Evolutionary conservation across 2,888 invertebrate genomes (phyloP).

Genomic region (Ennomos quercinarius): DNA sequence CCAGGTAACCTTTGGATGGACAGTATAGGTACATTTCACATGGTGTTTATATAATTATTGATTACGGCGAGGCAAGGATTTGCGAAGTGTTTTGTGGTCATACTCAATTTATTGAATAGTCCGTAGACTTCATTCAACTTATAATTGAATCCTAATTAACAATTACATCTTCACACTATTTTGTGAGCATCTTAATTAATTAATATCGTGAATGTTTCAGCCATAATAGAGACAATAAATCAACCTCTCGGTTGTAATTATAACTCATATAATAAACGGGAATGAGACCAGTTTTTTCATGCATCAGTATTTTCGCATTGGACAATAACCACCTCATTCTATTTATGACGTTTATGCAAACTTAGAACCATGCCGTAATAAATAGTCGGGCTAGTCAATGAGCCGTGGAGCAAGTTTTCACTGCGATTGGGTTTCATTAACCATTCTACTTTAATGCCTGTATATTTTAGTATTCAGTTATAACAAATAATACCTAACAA

Average conservation of each 20-base stretch:
- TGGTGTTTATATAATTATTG: no score
- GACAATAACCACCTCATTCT: neutral
- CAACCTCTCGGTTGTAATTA: neutral
- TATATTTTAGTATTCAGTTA: slow-evolving; percentile 1
- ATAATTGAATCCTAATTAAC: no score
- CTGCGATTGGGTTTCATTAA: no score
- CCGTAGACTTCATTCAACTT: no score
- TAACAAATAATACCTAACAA: neutral
- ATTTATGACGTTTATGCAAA: neutral
- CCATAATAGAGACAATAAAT: slow-evolving; percentile 17
- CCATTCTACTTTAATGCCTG: no score
- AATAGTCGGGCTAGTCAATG: neutral
- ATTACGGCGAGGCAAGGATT: no score
- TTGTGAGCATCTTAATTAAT: neutral
- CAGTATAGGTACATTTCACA: no score
- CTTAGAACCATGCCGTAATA: neutral
- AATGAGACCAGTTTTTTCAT: slow-evolving; percentile 8
- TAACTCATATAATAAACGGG: neutral
- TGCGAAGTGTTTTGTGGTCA: no score
- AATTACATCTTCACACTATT: no score
- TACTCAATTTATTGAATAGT: no score
- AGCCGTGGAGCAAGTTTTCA: no score
- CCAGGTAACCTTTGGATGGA: no score
- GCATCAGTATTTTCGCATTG: neutral
- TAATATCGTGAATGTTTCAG: neutral